These are phyloP conservation scores for Solenopsis fugax DNA, from an alignment of 1,140 invertebrate species.

Conservation along the genomic window DNA sequence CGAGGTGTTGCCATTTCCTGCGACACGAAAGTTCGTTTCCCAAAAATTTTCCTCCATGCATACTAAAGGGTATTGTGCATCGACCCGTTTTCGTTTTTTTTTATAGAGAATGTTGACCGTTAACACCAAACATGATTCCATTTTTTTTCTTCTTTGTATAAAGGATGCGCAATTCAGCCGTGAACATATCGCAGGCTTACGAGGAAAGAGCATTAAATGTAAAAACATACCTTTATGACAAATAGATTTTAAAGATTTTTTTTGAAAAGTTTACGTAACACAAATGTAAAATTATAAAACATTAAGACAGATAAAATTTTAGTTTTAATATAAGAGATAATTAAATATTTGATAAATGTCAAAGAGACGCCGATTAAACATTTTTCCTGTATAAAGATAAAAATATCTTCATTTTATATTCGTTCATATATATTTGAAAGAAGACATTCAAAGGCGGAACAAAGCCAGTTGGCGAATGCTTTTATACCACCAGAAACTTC, in stretches of 20 bases:
- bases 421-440: too few species aligned
- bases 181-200: conserved; percentile 15
- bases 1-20: not conserved
- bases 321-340: not conserved
- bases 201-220: conserved; percentile 26
- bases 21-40: not conserved
- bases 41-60: conserved; percentile 27
- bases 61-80: not conserved
- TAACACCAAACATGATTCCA: not conserved
- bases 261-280: not conserved
- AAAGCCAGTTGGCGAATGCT: too few species aligned
- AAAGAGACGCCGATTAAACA: not conserved
- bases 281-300: too few species aligned
- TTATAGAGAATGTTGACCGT: not conserved
- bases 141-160: conserved; percentile 1
- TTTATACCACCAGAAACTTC: too few species aligned
- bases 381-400: too few species aligned
- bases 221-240: not conserved
- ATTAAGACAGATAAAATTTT: not conserved
- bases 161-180: not conserved
- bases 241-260: not conserved
- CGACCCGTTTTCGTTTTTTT: conserved; percentile 19
- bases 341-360: not conserved
- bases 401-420: too few species aligned
- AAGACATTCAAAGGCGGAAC: too few species aligned